These are phyloP conservation scores for Notodonta ziczac DNA, from an alignment of 2,888 invertebrate genomes.

Conservation along the genomic window DNA sequence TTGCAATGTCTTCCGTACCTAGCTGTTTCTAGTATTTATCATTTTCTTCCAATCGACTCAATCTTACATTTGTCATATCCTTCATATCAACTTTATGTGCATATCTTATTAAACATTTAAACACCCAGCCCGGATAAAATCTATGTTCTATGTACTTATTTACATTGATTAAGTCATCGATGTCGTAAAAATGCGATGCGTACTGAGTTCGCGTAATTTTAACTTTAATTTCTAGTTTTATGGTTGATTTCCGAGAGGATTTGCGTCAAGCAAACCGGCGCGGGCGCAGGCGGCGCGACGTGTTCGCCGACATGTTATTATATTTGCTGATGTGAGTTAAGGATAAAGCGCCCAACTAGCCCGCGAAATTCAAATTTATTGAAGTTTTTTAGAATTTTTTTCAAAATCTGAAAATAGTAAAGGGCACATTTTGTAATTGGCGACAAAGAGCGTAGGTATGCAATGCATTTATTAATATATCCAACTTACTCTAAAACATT, in stretches of 20 bases:
- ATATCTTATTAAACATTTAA: slow-evolving; percentile 1
- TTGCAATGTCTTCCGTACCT: not conserved
- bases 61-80: not conserved
- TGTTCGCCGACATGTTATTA: slow-evolving; percentile 24
- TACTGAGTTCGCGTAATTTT: slow-evolving; percentile 41
- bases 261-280: slow-evolving; percentile 47
- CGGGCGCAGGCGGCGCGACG: not conserved
- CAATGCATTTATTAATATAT: too few species aligned
- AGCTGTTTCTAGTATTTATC: not conserved
- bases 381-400: too few species aligned
- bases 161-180: slow-evolving; percentile 22
- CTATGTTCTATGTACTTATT: not conserved
- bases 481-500: too few species aligned
- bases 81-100: not conserved
- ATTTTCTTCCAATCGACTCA: too few species aligned
- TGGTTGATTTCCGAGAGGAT: slow-evolving; percentile 57
- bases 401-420: too few species aligned
- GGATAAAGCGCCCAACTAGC: too few species aligned
- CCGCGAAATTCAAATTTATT: too few species aligned
- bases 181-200: slow-evolving; percentile 35
- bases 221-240: slow-evolving; percentile 53
- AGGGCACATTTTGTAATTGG: too few species aligned
- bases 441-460: too few species aligned
- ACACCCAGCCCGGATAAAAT: not conserved
- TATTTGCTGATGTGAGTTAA: slow-evolving; percentile 35